Evolutionary conservation across 2,888 invertebrate genomes (phyloP), one percentile per base, ranked within the genome.

Genomic region (Plebejus melissa): DNA sequence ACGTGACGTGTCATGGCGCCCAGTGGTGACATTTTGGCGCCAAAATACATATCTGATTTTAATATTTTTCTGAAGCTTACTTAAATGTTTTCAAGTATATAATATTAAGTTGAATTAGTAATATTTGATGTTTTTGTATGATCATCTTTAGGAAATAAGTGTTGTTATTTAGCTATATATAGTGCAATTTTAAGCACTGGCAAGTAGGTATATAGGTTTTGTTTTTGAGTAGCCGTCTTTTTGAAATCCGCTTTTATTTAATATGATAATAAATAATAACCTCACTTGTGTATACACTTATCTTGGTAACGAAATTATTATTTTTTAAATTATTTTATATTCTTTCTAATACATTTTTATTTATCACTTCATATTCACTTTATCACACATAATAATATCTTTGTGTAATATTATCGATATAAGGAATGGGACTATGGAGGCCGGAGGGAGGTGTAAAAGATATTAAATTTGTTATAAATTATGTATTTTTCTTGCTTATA

Each of bases 1-100:
- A 77, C 71, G 77, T 79, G 80, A 80, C 79, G 81, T 81, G 79
- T 77, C 80, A 79, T 65, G 69, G 32, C 13, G 32, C 32, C 54
- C 16, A 54, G 16, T 4, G 16, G 54, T 36, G 32, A 65, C 5
- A 16, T 32, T 65, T 65, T 46, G 74, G 74, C 54, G 75, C 71
- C 32, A 71, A 75, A 71, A 58, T 57, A 3, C 16, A 36, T 32
- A 5, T 13, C 16, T 32, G 11, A 22, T 60, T 22, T 28, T 60
- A 60, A 13, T 13, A 54, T 41, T 41, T 41, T 41, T 3, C 1
- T 54, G 46, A 11, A 46, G 9, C 11, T 16, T 54, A 1, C 11
- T 50, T 9, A 3, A 46, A 46, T 46, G 11, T 50, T 50, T 13
- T 9, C 2, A 1, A 41, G 9, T 41, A 2, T 41, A 46, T 46